Evolutionary conservation across 2,888 invertebrate species (phyloP).

Genomic region (Philaethria dido): DNA sequence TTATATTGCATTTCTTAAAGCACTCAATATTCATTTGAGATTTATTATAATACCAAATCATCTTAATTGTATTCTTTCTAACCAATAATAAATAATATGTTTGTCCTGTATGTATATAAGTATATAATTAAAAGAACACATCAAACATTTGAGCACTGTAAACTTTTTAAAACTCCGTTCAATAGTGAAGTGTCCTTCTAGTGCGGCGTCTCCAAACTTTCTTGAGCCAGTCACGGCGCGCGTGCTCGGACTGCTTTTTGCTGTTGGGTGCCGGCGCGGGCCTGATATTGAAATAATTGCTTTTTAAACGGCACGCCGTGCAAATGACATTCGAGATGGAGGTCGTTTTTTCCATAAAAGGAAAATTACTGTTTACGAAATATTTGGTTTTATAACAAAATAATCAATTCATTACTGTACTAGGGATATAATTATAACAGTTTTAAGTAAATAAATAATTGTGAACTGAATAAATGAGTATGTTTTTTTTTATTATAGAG

Average conservation of each 20-base stretch:
- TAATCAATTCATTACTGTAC: constrained; percentile 34
- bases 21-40: too few relatives aligned
- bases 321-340: constrained; percentile 84
- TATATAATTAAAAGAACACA: background rate
- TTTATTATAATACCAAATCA: too few relatives aligned
- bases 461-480: background rate
- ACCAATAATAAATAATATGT: too few relatives aligned
- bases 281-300: constrained; percentile 83
- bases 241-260: constrained; percentile 77
- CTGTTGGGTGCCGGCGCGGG: constrained; percentile 62
- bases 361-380: constrained; percentile 78
- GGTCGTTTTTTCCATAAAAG: constrained; percentile 79
- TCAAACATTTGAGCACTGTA: background rate
- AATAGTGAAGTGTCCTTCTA: constrained; percentile 57
- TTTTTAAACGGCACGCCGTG: constrained; percentile 82
- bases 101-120: too few relatives aligned
- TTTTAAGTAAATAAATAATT: background rate
- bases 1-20: too few relatives aligned
- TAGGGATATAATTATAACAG: background rate
- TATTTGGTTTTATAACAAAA: constrained; percentile 62
- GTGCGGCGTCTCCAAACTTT: constrained; percentile 67
- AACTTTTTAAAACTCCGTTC: constrained; percentile 22
- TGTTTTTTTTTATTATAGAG: background rate
- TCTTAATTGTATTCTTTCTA: too few relatives aligned
- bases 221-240: constrained; percentile 73